A percentile compares a stretch with the other conserved stretches of the same genome.
Conservation (phyloP, 2,113 vertebrate species). For the Quiscalus mexicanus region DNA sequence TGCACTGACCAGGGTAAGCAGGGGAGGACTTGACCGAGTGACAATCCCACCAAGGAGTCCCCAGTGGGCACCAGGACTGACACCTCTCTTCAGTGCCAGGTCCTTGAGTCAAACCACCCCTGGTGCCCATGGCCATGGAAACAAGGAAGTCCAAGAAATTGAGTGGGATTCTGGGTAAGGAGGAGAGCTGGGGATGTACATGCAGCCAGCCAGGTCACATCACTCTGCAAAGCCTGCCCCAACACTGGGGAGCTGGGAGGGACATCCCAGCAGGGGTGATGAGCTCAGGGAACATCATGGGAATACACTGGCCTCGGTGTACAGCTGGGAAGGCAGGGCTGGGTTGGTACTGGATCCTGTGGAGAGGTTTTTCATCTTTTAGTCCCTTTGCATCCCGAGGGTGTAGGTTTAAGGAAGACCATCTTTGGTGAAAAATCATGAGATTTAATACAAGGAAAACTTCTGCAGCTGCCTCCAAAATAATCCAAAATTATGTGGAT, state of each 20-base stretch:
- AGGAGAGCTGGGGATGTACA: background rate
- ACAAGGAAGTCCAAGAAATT: background rate
- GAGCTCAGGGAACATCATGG: fast-evolving
- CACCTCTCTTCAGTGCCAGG: fast-evolving
- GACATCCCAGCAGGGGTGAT: fast-evolving
- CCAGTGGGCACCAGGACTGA: fast-evolving
- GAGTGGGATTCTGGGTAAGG: background rate
- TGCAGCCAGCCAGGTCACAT: fast-evolving
- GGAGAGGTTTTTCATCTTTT: background rate
- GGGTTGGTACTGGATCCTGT: background rate
- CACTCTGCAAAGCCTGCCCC: background rate
- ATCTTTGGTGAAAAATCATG: background rate
- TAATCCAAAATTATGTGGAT: background rate
- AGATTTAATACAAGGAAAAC: background rate
- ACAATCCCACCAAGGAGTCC: background rate
- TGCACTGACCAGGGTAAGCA: background rate
- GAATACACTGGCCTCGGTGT: background rate
- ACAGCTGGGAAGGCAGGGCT: fast-evolving
- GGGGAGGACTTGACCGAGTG: background rate
- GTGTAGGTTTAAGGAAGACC: background rate
- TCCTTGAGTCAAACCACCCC: background rate
- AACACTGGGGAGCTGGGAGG: fast-evolving
- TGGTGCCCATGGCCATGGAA: background rate
- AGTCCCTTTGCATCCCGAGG: background rate
- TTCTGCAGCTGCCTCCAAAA: background rate